These are phyloP conservation scores for Trididemnum nubilum DNA, from an alignment of 23 tunicate species.

Conservation along the genomic window DNA sequence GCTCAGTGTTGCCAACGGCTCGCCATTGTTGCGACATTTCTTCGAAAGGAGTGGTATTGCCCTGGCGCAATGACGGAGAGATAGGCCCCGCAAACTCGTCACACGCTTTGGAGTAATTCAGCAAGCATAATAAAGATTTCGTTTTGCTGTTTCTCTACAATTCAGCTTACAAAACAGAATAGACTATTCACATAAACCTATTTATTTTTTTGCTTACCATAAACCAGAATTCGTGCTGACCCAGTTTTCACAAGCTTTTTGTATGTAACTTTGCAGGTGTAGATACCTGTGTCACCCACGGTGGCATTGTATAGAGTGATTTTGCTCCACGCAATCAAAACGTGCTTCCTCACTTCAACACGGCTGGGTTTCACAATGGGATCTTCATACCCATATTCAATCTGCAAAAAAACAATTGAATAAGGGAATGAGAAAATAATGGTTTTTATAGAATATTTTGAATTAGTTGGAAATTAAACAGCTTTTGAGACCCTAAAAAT, in stretches of 20 bases:
- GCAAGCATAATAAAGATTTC: not conserved
- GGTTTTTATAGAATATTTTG: no score
- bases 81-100: not conserved
- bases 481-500: no score
- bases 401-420: slow-evolving; percentile 2
- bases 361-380: not conserved
- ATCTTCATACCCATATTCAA: slow-evolving; percentile 11
- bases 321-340: slow-evolving; percentile 11
- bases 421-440: no score
- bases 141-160: not conserved
- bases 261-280: slow-evolving; percentile 25
- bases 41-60: not conserved
- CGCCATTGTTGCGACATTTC: not conserved
- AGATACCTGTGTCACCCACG: slow-evolving; percentile 26
- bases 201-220: not conserved
- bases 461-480: no score
- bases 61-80: not conserved
- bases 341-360: not conserved
- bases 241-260: not conserved
- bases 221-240: not conserved
- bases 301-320: not conserved
- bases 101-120: not conserved
- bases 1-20: not conserved
- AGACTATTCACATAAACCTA: not conserved
- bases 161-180: no score